Evolutionary conservation across 1,140 invertebrate genomes (phyloP), one percentile per base, ranked within the genome.

Genomic region (Magallana angulata): DNA sequence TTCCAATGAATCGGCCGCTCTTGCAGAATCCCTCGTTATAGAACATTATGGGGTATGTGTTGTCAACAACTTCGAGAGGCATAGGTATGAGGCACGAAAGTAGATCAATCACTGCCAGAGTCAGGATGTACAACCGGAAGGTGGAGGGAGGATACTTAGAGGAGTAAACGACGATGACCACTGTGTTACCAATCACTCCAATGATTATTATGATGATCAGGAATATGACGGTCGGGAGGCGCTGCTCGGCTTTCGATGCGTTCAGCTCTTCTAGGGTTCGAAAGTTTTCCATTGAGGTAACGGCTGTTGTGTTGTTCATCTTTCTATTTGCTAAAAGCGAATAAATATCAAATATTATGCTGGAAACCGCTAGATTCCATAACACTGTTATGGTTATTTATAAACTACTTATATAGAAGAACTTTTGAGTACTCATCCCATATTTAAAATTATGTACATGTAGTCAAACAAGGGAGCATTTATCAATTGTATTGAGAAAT

Each of bases 1-100:
- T 82, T 6, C 87, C 89, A 14, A 81, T 82, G 57, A 87, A 89
- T 6, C 89, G 76, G 3, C 80, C 84, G n/a, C 82, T 16, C 62
- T 89, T 89, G 76, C 89, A 89, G 14, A 86, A 83, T 14, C 9
- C 86, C 48, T 89, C 87, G 62, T 36, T 89, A 58, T 87, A 87
- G 59, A 87, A 89, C 89, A 89, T 89, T 16, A 88, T 82, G 24
- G 89, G 89, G 56, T 82, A 89, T 7, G 64, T 48, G 60, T 87
- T 85, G 84, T 89, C 89, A 0, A 86, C 86, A 9, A 89, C 68
- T 71, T 89, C 89, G 3, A 85, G 48, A 18, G 89, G 89, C 62
- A 89, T 88, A 9, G 81, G 58, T n/a, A 89, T 60, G 80, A 80
- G 85, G 58, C 89, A 87, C 0, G 86, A 87, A 24, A 85, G 48